Evolutionary conservation across 23 tunicate genomes (phyloP), one percentile per base, ranked within the genome.

Genomic region (Diplosoma virens): DNA sequence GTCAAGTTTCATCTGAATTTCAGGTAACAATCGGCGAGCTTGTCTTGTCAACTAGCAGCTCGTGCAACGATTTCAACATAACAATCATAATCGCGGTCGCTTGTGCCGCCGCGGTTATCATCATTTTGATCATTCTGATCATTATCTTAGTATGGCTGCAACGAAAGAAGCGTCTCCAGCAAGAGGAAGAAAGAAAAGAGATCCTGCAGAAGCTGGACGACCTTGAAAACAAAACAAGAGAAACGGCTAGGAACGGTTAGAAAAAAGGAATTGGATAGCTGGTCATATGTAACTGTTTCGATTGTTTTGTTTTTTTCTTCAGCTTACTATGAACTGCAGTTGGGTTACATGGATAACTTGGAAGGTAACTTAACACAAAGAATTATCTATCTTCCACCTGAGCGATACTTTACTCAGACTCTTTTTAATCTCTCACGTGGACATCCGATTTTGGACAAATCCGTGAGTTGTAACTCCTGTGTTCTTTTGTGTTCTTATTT

Each of bases 211-310:
- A 87, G 35, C 47, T 92, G n/a, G 97, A 92, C 37, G 89, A 81
- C n/a, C 71, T 92, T 31, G 97, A 92, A 81, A 92, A 92, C 50
- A 81, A 67, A 48, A 92, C 97, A 0, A 85, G 97, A 69, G 97
- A 92, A 45, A 81, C 84, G 1, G 97, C 92, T 9, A 75, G 97
- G 53, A 85, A 92, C 60, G 97, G 97, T 92, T 33, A 68, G 29
- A 20, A 7, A 41, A 41, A 41, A 41, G 4, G 63, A 4, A 20
- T 16, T 56, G 21, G 17, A 11, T 56, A 20, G 6, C 24, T 56
- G 4, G 21, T 6, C 63, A 20, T 20, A 16, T 20, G 21, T 20
- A 20, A 56, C 6, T 4, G 63, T 16, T 16, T 16, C 24, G 63
- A 56, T 56, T 56, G 63, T 16, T 56, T 16, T 20, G 63, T 56